Evolutionary conservation across 2,888 invertebrate genomes (phyloP).

Genomic region (Rhagonycha fulva): DNA sequence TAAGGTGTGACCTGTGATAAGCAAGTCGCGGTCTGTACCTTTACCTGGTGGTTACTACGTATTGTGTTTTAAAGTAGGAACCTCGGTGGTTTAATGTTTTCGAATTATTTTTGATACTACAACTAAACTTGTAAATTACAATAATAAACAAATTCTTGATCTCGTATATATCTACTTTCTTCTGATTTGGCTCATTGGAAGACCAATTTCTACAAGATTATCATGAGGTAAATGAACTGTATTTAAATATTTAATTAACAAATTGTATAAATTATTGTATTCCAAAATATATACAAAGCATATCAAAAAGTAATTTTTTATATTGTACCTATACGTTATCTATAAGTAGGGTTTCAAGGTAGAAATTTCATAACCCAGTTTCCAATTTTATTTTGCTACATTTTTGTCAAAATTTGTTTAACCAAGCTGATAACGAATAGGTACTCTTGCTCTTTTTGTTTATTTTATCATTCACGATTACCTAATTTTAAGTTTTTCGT

Average conservation of each 20-base stretch:
- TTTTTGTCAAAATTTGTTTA: background rate
- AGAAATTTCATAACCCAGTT: background rate
- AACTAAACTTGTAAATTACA: background rate
- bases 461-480: background rate
- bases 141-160: background rate
- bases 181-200: background rate
- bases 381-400: background rate
- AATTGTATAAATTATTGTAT: background rate
- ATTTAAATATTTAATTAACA: background rate
- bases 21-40: slow-evolving; percentile 22
- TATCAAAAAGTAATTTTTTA: background rate
- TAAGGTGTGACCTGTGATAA: slow-evolving; percentile 33
- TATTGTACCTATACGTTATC: background rate
- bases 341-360: background rate
- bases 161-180: background rate
- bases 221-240: background rate
- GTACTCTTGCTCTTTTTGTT: background rate
- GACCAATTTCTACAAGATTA: background rate
- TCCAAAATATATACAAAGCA: background rate
- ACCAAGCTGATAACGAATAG: background rate
- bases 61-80: slow-evolving; percentile 18
- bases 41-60: slow-evolving; percentile 29
- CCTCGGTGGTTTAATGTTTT: slow-evolving; percentile 7
- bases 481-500: background rate
- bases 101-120: background rate